Percentiles rank a stretch among this genome's conserved stretches.
These are phyloP conservation scores for Chaetodon trifasciatus DNA, from an alignment of 2,797 vertebrate species.

Conservation along the genomic window DNA sequence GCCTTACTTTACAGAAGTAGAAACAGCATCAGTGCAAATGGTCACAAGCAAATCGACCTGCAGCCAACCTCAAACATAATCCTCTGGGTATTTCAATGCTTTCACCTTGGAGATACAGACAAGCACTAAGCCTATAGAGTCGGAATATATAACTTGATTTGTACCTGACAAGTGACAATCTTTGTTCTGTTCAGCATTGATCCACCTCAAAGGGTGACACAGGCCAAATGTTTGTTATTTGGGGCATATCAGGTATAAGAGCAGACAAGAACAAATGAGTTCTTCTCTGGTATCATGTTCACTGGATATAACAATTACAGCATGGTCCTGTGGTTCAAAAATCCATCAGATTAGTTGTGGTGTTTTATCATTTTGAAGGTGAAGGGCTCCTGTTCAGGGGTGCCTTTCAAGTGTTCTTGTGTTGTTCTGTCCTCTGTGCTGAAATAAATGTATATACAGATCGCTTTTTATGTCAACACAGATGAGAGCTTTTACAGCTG, in stretches of 20 bases:
- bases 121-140: constrained; percentile 19
- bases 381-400: background rate
- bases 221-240: background rate
- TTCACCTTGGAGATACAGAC: constrained; percentile 42
- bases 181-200: constrained; percentile 38
- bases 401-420: constrained; percentile 2
- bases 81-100: constrained; percentile 44
- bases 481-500: background rate
- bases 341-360: constrained; percentile 14
- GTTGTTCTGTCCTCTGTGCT: constrained; percentile 12
- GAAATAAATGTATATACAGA: background rate
- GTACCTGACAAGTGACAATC: constrained; percentile 33
- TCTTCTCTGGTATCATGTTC: constrained; percentile 17
- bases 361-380: constrained; percentile 24
- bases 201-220: constrained; percentile 29
- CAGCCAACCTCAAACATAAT: constrained; percentile 41
- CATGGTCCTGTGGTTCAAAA: constrained; percentile 7
- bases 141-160: constrained; percentile 47
- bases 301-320: background rate
- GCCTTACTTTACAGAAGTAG: constrained; percentile 27
- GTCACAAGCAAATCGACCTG: constrained; percentile 40
- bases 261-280: background rate
- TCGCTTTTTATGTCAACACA: background rate
- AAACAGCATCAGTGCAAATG: constrained; percentile 42
- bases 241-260: background rate